Percentiles rank a stretch among this genome's conserved stretches.
Evolutionary conservation across 2,888 invertebrate genomes (phyloP).

Genomic region (Stegophylla sp.): DNA sequence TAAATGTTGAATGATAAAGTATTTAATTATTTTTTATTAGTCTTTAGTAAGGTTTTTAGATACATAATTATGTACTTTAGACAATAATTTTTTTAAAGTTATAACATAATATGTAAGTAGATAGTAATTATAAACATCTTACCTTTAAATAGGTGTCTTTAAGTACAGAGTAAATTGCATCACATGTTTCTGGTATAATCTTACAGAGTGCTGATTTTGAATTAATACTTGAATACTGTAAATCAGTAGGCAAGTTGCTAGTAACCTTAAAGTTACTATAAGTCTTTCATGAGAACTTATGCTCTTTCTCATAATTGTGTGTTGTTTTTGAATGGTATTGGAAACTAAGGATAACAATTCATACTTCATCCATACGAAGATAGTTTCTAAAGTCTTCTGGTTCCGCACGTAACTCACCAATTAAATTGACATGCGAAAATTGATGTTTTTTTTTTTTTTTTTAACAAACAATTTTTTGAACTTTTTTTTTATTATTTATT

Average conservation of each 20-base stretch:
- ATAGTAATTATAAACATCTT: neutral
- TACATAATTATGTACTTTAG: too few relatives aligned
- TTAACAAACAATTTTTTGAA: neutral
- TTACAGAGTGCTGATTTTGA: neutral
- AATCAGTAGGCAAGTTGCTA: neutral
- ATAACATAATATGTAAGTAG: too few relatives aligned
- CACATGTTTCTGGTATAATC: neutral
- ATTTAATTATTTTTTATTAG: too few relatives aligned
- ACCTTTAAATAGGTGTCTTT: neutral
- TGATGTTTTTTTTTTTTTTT: constrained; percentile 7
- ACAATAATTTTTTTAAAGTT: too few relatives aligned
- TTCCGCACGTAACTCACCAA: neutral
- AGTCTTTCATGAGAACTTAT: neutral
- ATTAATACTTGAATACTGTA: neutral
- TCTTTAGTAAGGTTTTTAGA: too few relatives aligned
- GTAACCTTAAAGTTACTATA: neutral
- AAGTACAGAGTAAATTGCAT: neutral
- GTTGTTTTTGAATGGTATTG: neutral
- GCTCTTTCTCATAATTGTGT: neutral
- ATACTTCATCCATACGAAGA: constrained; percentile 1
- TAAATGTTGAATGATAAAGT: too few relatives aligned
- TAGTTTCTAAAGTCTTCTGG: neutral
- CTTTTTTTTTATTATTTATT: neutral
- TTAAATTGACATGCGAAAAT: neutral
- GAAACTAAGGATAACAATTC: neutral